Evolutionary conservation across 2,113 vertebrate species (phyloP).

Genomic region (Chascanopsetta lugubris): DNA sequence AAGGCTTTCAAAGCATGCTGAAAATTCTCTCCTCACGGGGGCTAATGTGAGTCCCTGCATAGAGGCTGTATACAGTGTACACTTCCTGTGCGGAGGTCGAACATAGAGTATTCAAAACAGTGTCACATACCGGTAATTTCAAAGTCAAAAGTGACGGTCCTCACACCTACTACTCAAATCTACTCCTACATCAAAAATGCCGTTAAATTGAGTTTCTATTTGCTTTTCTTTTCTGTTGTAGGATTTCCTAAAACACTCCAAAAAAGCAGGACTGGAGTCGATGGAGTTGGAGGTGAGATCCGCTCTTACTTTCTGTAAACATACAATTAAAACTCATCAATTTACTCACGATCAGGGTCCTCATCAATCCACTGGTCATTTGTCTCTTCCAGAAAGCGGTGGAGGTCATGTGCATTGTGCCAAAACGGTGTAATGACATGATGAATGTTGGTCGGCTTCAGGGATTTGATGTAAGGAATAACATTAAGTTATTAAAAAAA

Average conservation of each 20-base stretch:
- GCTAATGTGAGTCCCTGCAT: too few relatives aligned
- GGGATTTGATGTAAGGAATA: slow-evolving; percentile 93
- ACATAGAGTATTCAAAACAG: too few relatives aligned
- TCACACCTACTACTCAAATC: not conserved
- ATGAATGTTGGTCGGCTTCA: slow-evolving; percentile 98
- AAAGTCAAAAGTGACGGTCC: too few relatives aligned
- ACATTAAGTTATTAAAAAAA: not conserved
- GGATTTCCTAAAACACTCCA: slow-evolving; percentile 97
- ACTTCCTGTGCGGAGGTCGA: too few relatives aligned
- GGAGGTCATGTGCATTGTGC: slow-evolving; percentile 97
- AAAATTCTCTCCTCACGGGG: too few relatives aligned
- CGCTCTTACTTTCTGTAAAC: not conserved
- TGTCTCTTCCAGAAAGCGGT: slow-evolving; percentile 88
- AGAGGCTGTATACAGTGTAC: too few relatives aligned
- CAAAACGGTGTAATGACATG: slow-evolving; percentile 98
- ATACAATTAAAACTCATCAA: not conserved
- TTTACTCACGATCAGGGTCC: not conserved
- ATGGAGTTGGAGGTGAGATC: slow-evolving; percentile 90
- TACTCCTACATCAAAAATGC: not conserved
- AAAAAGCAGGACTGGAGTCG: slow-evolving; percentile 92
- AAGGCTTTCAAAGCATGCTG: too few relatives aligned
- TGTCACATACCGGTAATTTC: too few relatives aligned
- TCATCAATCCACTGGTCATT: not conserved
- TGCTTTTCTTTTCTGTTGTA: slow-evolving; percentile 57
- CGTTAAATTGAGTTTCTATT: not conserved